phyloP scores from a whole-genome alignment of 2,888 invertebrate species.

The Leptinotarsa peninsularis region DNA sequence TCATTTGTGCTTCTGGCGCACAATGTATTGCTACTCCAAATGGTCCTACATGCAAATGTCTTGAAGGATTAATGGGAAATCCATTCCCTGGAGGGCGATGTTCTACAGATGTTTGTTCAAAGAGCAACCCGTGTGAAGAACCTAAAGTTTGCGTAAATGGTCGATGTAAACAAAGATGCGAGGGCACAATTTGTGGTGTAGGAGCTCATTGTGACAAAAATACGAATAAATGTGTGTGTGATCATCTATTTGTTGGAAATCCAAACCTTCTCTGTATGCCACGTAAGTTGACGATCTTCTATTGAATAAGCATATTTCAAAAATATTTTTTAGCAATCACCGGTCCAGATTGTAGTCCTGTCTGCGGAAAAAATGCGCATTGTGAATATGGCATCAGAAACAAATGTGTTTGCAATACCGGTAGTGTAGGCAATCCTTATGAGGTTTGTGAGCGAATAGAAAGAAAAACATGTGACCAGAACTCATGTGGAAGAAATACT shows the following conservation, averaged over 20 bases:
- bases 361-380: conserved; percentile 85
- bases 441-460: conserved; percentile 80
- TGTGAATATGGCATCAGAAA: conserved; percentile 85
- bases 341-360: conserved; percentile 83
- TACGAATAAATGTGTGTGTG: conserved; percentile 87
- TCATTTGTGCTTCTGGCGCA: conserved; percentile 85
- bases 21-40: conserved; percentile 86
- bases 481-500: conserved; percentile 82
- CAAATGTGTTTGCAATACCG: conserved; percentile 85
- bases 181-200: conserved; percentile 87
- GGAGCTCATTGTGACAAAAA: conserved; percentile 87
- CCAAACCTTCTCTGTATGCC: conserved; percentile 92
- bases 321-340: conserved; percentile 72
- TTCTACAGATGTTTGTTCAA: conserved; percentile 83
- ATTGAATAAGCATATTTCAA: conserved; percentile 26
- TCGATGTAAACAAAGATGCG: conserved; percentile 89
- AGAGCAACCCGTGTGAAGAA: conserved; percentile 80
- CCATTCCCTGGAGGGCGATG: conserved; percentile 93
- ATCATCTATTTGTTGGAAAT: conserved; percentile 89
- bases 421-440: conserved; percentile 89
- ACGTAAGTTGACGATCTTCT: conserved; percentile 73
- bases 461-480: conserved; percentile 77
- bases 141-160: conserved; percentile 88
- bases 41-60: conserved; percentile 90
- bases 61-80: conserved; percentile 88